A percentile compares a stretch with the other conserved stretches of the same genome.
Evolutionary conservation across 2,797 vertebrate genomes (phyloP).

Genomic region (Aphelocoma californica): DNA sequence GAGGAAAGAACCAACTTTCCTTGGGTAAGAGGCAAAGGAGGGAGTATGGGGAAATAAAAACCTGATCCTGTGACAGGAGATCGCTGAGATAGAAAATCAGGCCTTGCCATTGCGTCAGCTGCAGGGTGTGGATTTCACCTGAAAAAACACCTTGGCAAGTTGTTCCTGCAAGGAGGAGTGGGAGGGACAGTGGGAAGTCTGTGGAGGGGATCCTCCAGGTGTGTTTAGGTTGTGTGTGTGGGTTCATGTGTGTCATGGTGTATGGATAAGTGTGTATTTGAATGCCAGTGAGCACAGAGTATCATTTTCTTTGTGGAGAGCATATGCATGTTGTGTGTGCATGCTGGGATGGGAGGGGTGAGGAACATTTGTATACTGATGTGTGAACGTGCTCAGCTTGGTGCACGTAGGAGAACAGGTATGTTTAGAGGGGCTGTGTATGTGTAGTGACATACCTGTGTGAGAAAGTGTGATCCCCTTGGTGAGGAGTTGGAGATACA

Average conservation of each 20-base stretch:
- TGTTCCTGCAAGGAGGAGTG: conserved; percentile 40
- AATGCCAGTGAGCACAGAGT: background rate
- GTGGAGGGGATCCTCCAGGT: conserved; percentile 10
- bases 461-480: background rate
- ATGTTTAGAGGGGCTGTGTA: background rate
- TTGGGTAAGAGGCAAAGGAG: conserved; percentile 28
- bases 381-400: background rate
- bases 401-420: conserved; percentile 23
- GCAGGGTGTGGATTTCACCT: conserved; percentile 68
- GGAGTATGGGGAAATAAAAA: conserved; percentile 48
- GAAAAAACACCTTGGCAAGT: conserved; percentile 59
- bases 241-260: background rate
- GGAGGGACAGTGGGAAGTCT: conserved; percentile 40
- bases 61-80: conserved; percentile 46
- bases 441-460: accelerated
- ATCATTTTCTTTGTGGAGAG: background rate
- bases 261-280: background rate
- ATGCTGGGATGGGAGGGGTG: background rate
- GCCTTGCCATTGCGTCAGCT: conserved; percentile 56
- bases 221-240: conserved; percentile 30
- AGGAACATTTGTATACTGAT: background rate
- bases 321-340: background rate
- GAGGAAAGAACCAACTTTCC: background rate
- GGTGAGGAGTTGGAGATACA: background rate
- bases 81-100: conserved; percentile 33